These are phyloP conservation scores for Pissodes strobi DNA, from an alignment of 1,140 invertebrate genomes.

Conservation along the genomic window DNA sequence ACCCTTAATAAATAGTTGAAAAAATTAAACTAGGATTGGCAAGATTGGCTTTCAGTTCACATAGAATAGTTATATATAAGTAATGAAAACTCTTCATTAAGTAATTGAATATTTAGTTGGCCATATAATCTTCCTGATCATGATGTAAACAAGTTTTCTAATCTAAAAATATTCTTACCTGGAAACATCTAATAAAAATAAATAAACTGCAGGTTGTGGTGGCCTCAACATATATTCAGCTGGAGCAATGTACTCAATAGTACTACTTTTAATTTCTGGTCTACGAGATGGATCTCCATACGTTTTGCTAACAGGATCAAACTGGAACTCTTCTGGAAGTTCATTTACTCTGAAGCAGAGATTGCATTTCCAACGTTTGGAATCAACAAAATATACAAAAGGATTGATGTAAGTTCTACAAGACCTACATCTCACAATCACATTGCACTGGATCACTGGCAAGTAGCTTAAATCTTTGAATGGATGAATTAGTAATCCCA, in stretches of 20 bases:
- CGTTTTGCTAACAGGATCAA: slow-evolving; percentile 90
- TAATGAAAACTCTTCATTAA: too few species aligned
- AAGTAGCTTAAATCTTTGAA: slow-evolving; percentile 97
- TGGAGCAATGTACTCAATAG: slow-evolving; percentile 98
- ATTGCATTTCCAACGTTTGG: slow-evolving; percentile 98
- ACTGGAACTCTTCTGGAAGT: slow-evolving; percentile 97
- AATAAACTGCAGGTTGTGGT: slow-evolving; percentile 96
- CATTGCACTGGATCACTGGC: slow-evolving; percentile 94
- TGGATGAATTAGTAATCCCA: slow-evolving; percentile 97
- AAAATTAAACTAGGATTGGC: too few species aligned
- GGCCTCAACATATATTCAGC: slow-evolving; percentile 98
- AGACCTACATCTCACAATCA: slow-evolving; percentile 94
- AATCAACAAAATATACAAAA: slow-evolving; percentile 96
- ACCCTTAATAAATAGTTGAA: too few species aligned
- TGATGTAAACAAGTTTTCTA: too few species aligned
- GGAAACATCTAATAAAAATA: slow-evolving; percentile 95
- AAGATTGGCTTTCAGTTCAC: too few species aligned
- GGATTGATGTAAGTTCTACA: slow-evolving; percentile 99
- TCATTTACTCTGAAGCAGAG: slow-evolving; percentile 97
- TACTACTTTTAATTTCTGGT: slow-evolving; percentile 94
- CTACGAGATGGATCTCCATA: slow-evolving; percentile 92
- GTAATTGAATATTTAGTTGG: too few species aligned
- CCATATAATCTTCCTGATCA: too few species aligned
- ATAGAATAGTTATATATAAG: too few species aligned
- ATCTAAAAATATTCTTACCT: too few species aligned